Base-by-base conservation (phyloP, 1,140 invertebrate species). In the Bombus impatiens region DNA sequence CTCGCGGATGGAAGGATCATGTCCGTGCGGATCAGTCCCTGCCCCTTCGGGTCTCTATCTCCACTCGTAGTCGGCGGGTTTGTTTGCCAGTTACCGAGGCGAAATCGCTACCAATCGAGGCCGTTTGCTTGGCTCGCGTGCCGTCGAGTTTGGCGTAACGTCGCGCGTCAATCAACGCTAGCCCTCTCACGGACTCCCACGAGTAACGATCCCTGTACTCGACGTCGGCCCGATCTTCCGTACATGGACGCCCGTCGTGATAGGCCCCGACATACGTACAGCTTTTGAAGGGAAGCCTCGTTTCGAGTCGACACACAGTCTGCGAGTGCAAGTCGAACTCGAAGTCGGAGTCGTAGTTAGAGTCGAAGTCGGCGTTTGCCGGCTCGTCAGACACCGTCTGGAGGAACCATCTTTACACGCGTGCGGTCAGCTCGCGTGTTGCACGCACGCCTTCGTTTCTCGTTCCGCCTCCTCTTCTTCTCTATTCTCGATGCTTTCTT, bases 81-180 rank as follows among this genome's bases (percentile, higher is more conserved):
- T 86, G 87, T 89, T 89, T 83, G 88, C 87, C 82, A 88, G 71
- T 89, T 86, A 79, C 77, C 84, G 42, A 35, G 87, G 88, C 67
- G 78, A 89, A 89, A 82, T 87, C 89, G 82, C 72, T 85, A 72
- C 74, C 88, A 79, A 90, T 89, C 85, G 78, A 86, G 68, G 53
- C 72, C 85, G 92, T 94, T 94, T 93, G 86, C 91, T 93, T 79
- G 91, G 93, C 89, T 95, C 93, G 94, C 94, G 94, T 95, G 94
- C 93, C 91, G 87, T 84, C 68, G 89, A 93, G 93, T 94, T 93
- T 93, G 90, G 91, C 91, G 88, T 84, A 92, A 94, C 94, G 94
- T 94, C 93, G 91, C 87, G 88, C 92, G 94, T 94, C 94, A 94
- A 94, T 94, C 94, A 94, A 92, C 92, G 83, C 81, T 82, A 87